A percentile compares a stretch with the other conserved stretches of the same genome.
phyloP scores from a whole-genome alignment of 92 coral and sea anemone species.

The Phenganax subtilis region DNA sequence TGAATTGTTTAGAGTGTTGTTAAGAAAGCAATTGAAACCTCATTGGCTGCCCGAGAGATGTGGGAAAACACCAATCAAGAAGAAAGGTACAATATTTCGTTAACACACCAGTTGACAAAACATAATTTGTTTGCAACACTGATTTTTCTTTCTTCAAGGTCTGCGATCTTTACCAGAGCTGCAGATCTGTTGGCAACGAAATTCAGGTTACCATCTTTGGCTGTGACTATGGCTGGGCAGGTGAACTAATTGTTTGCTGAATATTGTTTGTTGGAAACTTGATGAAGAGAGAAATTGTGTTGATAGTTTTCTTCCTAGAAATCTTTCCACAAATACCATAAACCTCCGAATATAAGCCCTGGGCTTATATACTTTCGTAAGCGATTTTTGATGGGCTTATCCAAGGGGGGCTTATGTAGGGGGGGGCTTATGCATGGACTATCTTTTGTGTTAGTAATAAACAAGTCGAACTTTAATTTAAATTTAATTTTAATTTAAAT shows the following conservation, averaged over 20 bases:
- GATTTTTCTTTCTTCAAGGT: constrained; percentile 45
- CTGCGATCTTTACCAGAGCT: constrained; percentile 65
- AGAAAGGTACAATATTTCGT: constrained; percentile 52
- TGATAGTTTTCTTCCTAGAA: no score
- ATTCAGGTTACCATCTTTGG: constrained; percentile 65
- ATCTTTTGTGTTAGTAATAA: no score
- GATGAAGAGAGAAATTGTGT: neutral
- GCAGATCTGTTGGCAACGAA: constrained; percentile 78
- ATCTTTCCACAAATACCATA: no score
- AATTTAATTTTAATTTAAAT: no score
- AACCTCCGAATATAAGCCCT: no score
- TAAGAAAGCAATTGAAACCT: constrained; percentile 61
- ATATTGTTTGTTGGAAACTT: no score
- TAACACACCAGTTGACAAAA: no score
- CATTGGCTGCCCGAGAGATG: constrained; percentile 76
- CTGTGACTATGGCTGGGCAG: constrained; percentile 97
- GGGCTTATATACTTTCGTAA: no score
- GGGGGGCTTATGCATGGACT: no score
- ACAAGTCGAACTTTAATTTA: no score
- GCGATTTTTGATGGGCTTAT: no score
- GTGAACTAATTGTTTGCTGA: constrained; percentile 28
- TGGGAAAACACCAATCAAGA: constrained; percentile 85
- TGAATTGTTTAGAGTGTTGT: constrained; percentile 55
- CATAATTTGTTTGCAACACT: neutral
- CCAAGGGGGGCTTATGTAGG: no score